A percentile compares a stretch with the other conserved stretches of the same genome.
These are phyloP conservation scores for Myiotriccus ornatus DNA, from an alignment of 2,797 vertebrate genomes.

Conservation along the genomic window DNA sequence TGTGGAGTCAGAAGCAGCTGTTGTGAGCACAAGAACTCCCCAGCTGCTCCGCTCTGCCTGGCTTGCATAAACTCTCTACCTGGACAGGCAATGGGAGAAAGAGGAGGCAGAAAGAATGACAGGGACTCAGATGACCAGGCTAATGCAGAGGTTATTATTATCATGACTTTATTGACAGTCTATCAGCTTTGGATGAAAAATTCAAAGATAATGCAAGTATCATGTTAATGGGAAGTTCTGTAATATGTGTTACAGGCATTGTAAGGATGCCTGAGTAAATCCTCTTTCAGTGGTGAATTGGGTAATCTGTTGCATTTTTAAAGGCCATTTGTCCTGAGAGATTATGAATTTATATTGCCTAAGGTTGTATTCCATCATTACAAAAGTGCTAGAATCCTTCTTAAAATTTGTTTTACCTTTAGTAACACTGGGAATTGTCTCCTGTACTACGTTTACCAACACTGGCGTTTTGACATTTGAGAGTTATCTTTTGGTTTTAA, in stretches of 20 bases:
- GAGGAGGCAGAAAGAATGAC: neutral
- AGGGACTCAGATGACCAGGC: neutral
- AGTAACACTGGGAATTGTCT: conserved; percentile 71
- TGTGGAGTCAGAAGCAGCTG: neutral
- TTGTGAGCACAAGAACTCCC: neutral
- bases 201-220: conserved; percentile 7
- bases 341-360: conserved; percentile 76
- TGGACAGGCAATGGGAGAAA: neutral
- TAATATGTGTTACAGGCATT: neutral
- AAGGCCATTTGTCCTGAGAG: conserved; percentile 74
- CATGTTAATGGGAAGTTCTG: conserved; percentile 7
- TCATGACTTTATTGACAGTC: conserved; percentile 24
- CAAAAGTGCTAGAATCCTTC: conserved; percentile 70
- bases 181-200: conserved; percentile 31
- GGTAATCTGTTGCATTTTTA: conserved; percentile 72
- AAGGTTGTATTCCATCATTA: conserved; percentile 76
- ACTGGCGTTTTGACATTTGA: conserved; percentile 70
- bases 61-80: neutral
- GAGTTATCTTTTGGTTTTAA: conserved; percentile 65
- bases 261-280: conserved; percentile 57
- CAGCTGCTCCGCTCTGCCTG: neutral
- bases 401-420: conserved; percentile 78
- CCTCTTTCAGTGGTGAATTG: conserved; percentile 54
- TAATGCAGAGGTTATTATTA: neutral
- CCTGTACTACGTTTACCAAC: conserved; percentile 68